A percentile compares a stretch with the other conserved stretches of the same genome.
phyloP scores from a whole-genome alignment of 2,888 invertebrate species.

The Blastobasis adustella region DNA sequence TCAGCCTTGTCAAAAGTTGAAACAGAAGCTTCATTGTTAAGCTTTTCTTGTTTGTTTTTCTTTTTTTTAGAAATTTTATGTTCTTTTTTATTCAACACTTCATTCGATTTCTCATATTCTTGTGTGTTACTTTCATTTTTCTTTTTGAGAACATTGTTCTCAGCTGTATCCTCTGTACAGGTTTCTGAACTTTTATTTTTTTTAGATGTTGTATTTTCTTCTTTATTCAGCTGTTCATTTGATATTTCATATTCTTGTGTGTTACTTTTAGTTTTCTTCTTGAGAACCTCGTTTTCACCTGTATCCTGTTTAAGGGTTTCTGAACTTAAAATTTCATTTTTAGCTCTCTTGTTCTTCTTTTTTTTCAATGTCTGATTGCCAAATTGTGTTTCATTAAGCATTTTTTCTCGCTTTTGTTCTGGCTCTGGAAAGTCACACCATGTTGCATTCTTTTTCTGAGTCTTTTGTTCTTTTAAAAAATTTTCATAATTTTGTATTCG shows the following conservation, averaged over 20 bases:
- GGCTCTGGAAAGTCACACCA: slow-evolving; percentile 75
- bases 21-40: background rate
- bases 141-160: background rate
- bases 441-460: slow-evolving; percentile 55
- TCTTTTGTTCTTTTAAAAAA: slow-evolving; percentile 65
- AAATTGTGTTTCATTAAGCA: slow-evolving; percentile 5
- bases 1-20: background rate
- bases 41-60: slow-evolving; percentile 3
- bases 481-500: slow-evolving; percentile 67
- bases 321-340: slow-evolving; percentile 3
- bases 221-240: too few species aligned
- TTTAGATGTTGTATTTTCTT: too few species aligned
- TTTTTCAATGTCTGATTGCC: slow-evolving; percentile 17
- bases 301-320: background rate
- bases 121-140: too few species aligned
- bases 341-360: slow-evolving; percentile 23
- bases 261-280: too few species aligned
- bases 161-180: background rate
- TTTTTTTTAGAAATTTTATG: slow-evolving; percentile 6
- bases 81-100: background rate
- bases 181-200: too few species aligned
- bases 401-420: slow-evolving; percentile 15
- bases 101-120: too few species aligned
- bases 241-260: too few species aligned
- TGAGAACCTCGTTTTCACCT: too few species aligned